Evolutionary conservation across 37 sponge, comb jelly and placozoan species (phyloP), one percentile per base, ranked within the genome.

Genomic region (Theonella swinhoei): DNA sequence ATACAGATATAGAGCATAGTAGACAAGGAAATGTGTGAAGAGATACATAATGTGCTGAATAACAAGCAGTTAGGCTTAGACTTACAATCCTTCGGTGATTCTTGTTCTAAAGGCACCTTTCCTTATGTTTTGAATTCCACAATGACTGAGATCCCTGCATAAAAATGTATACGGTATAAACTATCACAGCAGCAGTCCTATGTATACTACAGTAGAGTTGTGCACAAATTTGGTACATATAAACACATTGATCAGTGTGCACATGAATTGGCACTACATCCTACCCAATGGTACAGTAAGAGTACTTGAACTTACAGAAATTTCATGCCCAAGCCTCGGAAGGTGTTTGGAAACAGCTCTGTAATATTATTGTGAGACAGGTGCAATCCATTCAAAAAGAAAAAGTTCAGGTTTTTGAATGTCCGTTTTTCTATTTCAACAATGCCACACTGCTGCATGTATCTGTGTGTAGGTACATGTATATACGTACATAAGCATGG

Each of bases 91-190:
- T 1, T 81, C 62, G 11, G 17, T 2, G 25, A 72, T 70, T 37
- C 2, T 71, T 24, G 58, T 26, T 64, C 40, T 20, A 35, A 86
- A 86, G 1, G 79, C 86, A 29, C 30, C 77, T 7, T 60, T 70
- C 41, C 61, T 60, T 39, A 86, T 64, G 72, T 78, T 70, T 41
- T 59, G 68, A 34, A 86, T 86, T 17, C 42, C 77, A 62, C 86
- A 86, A 33, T 78, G 0, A 9, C 71, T 24, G 34, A 86, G 42
- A 41, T 78, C 70, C 42, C 86, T 86, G 67, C 32, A 62, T 43
- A 47, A 35, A 40, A 29, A 31, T 4, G 7, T 34, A 42, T 19
- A 36, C 4, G 1, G 1, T 0, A 83, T 7, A 65, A 38, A 4
- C 31, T 29, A 20, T 54, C 4, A 30, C 17, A 76, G 1, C 22